Conservation (phyloP, 2,113 vertebrate species). For the Silurus asotus region DNA sequence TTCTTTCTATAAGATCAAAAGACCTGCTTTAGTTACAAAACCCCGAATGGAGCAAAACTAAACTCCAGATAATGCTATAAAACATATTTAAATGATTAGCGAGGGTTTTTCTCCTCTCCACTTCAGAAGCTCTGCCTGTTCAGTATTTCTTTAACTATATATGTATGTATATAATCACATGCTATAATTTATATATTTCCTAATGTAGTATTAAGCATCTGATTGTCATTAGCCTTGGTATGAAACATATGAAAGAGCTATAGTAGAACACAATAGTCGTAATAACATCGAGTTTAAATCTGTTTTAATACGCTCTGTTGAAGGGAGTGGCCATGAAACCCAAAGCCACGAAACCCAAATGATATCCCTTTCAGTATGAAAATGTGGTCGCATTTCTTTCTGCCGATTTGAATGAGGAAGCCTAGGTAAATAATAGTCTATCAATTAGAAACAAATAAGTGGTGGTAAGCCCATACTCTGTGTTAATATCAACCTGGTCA, state of each 20-base stretch:
- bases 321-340: constrained; percentile 2
- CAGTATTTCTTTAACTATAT: constrained; percentile 26
- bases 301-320: constrained; percentile 23
- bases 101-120: neutral
- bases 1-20: neutral
- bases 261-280: constrained; percentile 35
- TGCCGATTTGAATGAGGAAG: constrained; percentile 47
- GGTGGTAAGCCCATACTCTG: neutral
- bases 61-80: neutral
- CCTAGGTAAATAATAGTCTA: constrained; percentile 26
- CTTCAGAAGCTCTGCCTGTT: constrained; percentile 19
- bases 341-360: constrained; percentile 40
- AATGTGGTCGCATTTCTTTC: constrained; percentile 32
- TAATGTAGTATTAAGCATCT: constrained; percentile 37
- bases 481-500: neutral
- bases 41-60: neutral
- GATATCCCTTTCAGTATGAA: constrained; percentile 48
- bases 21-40: neutral
- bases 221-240: constrained; percentile 44
- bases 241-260: constrained; percentile 32
- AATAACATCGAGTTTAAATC: constrained; percentile 35
- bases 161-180: constrained; percentile 22
- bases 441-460: neutral
- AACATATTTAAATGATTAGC: constrained; percentile 8
- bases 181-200: constrained; percentile 32